Evolutionary conservation across 2,113 vertebrate species (phyloP).

Genomic region (Carassius gibelio): DNA sequence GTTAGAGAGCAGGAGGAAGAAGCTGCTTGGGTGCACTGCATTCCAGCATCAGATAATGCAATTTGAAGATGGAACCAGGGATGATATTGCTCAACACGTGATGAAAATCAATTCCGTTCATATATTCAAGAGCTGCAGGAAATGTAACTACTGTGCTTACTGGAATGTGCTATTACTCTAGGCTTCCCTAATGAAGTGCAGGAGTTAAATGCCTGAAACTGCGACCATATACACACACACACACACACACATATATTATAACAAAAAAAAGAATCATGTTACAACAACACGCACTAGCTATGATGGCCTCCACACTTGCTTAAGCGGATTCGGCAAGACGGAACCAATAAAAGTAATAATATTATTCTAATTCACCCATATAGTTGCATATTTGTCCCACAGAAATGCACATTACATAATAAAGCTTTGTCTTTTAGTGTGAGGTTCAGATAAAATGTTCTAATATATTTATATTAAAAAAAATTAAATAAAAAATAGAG

Average conservation of each 20-base stretch:
- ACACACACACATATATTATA: no score
- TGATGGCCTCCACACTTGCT: no score
- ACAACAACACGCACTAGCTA: neutral
- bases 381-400: neutral
- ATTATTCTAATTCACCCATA: neutral
- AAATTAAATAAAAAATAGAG: neutral
- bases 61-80: neutral
- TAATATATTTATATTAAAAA: neutral
- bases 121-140: neutral
- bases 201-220: neutral
- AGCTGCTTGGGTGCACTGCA: neutral
- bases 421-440: neutral
- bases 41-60: slow-evolving; percentile 5
- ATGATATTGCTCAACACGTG: neutral
- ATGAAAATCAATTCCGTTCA: neutral
- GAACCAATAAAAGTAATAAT: neutral
- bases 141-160: neutral
- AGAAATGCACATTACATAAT: neutral
- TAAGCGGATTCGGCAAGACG: neutral
- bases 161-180: slow-evolving; percentile 22
- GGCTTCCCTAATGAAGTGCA: slow-evolving; percentile 2
- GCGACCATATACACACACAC: neutral
- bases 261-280: neutral
- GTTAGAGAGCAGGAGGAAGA: neutral
- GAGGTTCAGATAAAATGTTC: neutral